Percentiles rank a stretch among this genome's conserved stretches.
Conservation (phyloP, 1,140 invertebrate genomes). For the Drosophila repleta region DNA sequence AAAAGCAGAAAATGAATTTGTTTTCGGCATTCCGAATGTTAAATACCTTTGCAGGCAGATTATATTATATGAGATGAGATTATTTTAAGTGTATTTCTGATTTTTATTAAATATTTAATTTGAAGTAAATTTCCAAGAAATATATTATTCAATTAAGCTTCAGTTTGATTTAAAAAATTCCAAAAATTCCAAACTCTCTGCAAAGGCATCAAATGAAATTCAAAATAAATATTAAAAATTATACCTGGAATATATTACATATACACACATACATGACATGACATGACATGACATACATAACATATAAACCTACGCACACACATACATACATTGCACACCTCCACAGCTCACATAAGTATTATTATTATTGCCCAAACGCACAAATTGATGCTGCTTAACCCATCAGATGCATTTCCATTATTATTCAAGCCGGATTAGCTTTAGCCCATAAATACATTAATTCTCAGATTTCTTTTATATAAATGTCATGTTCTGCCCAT, state of each 20-base stretch:
- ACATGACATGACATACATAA: too few relatives aligned
- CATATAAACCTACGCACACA: neutral
- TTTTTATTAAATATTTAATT: neutral
- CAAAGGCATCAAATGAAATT: neutral
- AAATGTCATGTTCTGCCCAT: constrained; percentile 3
- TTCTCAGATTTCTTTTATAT: neutral
- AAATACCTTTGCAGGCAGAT: neutral
- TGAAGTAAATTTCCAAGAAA: too few relatives aligned
- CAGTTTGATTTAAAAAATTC: too few relatives aligned
- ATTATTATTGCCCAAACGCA: too few relatives aligned
- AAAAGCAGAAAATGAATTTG: neutral
- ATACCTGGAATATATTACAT: constrained; percentile 1
- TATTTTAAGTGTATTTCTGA: neutral
- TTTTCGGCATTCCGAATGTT: neutral
- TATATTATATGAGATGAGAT: neutral
- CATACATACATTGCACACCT: neutral
- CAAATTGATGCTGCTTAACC: constrained; percentile 4
- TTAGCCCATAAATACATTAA: constrained; percentile 25
- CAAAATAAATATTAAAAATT: constrained; percentile 3
- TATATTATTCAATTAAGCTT: too few relatives aligned
- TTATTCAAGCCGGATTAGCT: constrained; percentile 35
- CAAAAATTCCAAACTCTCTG: neutral
- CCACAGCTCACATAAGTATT: too few relatives aligned
- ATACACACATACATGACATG: neutral
- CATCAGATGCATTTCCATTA: constrained; percentile 13